Percentiles rank a stretch among this genome's conserved stretches.
Conservation (phyloP, 2,888 invertebrate species). For the Auanema sp. region DNA sequence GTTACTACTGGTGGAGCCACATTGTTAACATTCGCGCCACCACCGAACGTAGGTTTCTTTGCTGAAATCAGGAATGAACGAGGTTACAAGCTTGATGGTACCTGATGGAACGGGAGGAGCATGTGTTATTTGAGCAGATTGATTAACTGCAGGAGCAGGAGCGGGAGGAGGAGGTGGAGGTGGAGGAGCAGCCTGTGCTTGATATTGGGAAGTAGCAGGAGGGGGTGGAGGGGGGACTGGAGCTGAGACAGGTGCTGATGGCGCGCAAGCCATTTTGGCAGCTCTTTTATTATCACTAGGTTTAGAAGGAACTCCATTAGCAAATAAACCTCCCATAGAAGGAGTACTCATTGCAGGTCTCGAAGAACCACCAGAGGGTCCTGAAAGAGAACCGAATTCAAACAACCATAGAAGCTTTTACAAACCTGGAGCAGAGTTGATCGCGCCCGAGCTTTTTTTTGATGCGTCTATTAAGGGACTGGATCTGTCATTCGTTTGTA, state of each 20-base stretch:
- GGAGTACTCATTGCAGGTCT: conserved; percentile 22
- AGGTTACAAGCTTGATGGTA: too few species aligned
- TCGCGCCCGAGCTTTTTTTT: conserved; percentile 17
- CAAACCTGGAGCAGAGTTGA: not conserved
- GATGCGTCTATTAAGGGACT: conserved; percentile 35
- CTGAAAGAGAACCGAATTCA: not conserved
- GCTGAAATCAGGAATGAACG: not conserved
- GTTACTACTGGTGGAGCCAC: not conserved
- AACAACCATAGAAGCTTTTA: not conserved
- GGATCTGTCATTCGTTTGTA: conserved; percentile 56
- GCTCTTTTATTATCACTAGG: conserved; percentile 56
- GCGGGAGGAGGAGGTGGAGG: conserved; percentile 28
- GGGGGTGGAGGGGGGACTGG: conserved; percentile 10
- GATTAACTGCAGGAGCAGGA: not conserved
- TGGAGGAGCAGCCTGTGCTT: conserved; percentile 14
- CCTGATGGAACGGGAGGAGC: too few species aligned
- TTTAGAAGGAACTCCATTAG: conserved; percentile 55
- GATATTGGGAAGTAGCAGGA: conserved; percentile 1
- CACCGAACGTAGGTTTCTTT: not conserved
- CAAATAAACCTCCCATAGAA: conserved; percentile 54
- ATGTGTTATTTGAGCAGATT: too few species aligned
- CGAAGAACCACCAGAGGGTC: conserved; percentile 16
- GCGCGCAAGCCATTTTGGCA: not conserved
- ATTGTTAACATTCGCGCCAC: not conserved
- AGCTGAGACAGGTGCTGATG: not conserved